A percentile compares a stretch with the other conserved stretches of the same genome.
phyloP scores from a whole-genome alignment of 2,888 invertebrate species.

The Drosophila tanythrix region DNA sequence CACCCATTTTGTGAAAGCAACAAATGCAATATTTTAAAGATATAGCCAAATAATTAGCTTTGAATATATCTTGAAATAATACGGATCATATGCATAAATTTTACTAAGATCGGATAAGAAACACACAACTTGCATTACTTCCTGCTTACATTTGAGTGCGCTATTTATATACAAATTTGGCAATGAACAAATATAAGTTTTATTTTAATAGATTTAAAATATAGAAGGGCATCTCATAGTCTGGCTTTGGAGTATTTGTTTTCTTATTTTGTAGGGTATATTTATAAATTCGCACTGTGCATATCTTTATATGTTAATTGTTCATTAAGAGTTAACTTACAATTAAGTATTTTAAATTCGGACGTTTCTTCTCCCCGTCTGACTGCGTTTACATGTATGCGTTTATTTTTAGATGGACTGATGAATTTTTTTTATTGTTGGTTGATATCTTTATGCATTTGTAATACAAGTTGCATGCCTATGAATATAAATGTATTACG shows the following conservation, averaged over 20 bases:
- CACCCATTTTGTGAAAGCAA: no score
- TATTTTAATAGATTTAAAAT: background rate
- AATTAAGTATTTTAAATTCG: conserved; percentile 50
- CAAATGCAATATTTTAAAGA: no score
- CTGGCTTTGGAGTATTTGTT: background rate
- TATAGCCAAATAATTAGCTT: no score
- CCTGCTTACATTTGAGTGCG: no score
- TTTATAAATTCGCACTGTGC: conserved; percentile 10
- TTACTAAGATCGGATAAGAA: background rate
- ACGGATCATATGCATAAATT: no score
- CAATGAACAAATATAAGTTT: no score
- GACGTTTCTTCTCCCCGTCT: conserved; percentile 37
- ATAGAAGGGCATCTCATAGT: background rate
- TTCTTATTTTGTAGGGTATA: conserved; percentile 19
- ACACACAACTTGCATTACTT: no score
- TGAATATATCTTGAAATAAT: no score
- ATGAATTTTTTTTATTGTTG: conserved; percentile 28
- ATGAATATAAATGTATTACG: background rate
- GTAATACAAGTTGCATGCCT: conserved; percentile 24
- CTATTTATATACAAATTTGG: no score
- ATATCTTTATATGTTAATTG: conserved; percentile 62
- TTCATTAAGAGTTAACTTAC: conserved; percentile 61
- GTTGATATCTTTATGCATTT: conserved; percentile 18
- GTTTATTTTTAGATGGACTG: conserved; percentile 60
- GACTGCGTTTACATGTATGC: conserved; percentile 41